Conservation (phyloP, 2,888 invertebrate genomes). For the Cephus spinipes region DNA sequence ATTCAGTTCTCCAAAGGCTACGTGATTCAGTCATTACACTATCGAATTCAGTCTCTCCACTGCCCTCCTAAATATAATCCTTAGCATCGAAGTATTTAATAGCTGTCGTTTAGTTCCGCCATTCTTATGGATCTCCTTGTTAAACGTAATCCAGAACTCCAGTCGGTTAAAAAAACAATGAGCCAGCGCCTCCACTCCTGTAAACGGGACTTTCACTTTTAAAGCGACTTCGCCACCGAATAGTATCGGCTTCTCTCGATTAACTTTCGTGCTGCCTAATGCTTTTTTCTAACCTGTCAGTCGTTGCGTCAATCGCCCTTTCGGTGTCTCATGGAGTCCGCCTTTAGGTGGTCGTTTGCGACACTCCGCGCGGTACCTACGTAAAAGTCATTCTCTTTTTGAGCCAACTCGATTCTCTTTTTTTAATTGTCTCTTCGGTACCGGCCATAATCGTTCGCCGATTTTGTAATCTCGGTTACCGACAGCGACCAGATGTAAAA, state of each 20-base stretch:
- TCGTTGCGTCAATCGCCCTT: not conserved
- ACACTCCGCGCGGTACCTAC: not conserved
- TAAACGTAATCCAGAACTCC: not conserved
- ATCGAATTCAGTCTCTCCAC: not conserved
- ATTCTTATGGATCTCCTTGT: not conserved
- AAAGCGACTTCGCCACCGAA: not conserved
- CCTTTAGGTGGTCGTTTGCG: not conserved
- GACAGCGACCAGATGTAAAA: not conserved
- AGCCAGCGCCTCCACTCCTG: not conserved
- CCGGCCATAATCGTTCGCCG: not conserved
- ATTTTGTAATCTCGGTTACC: not conserved
- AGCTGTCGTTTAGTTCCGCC: not conserved
- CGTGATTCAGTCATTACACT: not conserved
- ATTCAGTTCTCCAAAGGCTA: not conserved
- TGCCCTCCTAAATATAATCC: not conserved
- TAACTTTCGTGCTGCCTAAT: not conserved
- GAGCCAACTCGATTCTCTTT: not conserved
- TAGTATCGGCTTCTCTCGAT: not conserved
- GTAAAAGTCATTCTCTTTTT: not conserved
- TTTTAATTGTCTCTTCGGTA: not conserved
- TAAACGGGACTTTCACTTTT: not conserved
- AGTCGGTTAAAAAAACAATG: not conserved
- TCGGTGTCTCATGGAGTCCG: not conserved
- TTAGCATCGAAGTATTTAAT: not conserved
- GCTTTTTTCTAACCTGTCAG: not conserved